Percentiles rank a stretch among this genome's conserved stretches.
Conservation (phyloP, 1,140 invertebrate genomes). For the Marisa cornuarietis region DNA sequence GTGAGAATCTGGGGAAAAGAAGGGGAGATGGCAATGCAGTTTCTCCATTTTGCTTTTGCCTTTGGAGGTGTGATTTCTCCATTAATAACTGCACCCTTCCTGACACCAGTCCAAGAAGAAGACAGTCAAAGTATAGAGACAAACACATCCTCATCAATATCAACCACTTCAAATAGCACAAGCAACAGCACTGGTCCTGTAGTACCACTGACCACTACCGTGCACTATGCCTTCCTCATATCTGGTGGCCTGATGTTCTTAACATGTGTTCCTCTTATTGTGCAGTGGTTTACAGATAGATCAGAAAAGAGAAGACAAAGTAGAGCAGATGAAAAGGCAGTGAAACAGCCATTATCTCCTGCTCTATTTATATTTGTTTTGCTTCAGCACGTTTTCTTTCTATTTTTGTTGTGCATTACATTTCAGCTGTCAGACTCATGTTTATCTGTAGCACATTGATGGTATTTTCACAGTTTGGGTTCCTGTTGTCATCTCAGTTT, state of each 20-base stretch:
- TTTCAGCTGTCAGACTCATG: slow-evolving; percentile 28
- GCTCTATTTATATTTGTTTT: slow-evolving; percentile 20
- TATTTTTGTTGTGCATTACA: slow-evolving; percentile 32
- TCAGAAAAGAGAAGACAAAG: slow-evolving; percentile 11
- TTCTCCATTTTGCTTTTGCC: slow-evolving; percentile 44
- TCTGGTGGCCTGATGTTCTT: slow-evolving; percentile 17
- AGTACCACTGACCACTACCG: slow-evolving; percentile 4
- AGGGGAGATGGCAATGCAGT: slow-evolving; percentile 46
- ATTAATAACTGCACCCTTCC: slow-evolving; percentile 42
- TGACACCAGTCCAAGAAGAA: slow-evolving; percentile 27
- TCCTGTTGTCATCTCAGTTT: slow-evolving; percentile 18
- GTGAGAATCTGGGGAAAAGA: slow-evolving; percentile 66
- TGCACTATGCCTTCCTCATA: slow-evolving; percentile 28
- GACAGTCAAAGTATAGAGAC: not conserved
- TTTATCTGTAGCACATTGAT: slow-evolving; percentile 13
- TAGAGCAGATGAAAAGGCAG: not conserved
- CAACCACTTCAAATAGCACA: not conserved
- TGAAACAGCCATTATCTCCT: slow-evolving; percentile 20
- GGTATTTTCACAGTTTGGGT: slow-evolving; percentile 13
- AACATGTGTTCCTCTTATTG: slow-evolving; percentile 16
- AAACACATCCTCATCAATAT: not conserved
- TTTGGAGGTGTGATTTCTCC: slow-evolving; percentile 46
- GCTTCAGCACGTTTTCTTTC: slow-evolving; percentile 31
- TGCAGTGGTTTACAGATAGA: slow-evolving; percentile 15
- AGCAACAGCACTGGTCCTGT: not conserved